These are phyloP conservation scores for Cyanocitta stelleri DNA, from an alignment of 2,113 vertebrate species.

Conservation along the genomic window DNA sequence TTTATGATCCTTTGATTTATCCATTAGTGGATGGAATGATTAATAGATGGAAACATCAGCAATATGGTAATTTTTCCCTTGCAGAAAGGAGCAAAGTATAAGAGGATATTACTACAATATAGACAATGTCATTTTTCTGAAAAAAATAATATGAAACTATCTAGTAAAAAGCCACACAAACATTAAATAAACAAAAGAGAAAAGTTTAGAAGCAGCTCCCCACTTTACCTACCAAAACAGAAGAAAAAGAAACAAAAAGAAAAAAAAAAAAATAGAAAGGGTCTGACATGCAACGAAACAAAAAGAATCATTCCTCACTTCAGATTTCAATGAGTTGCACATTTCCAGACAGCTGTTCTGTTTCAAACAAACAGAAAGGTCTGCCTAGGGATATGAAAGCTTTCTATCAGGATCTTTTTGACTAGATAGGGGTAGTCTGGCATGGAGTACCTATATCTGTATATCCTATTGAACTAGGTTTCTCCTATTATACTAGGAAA, in stretches of 20 bases:
- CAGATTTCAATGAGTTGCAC: neutral
- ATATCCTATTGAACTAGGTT: neutral
- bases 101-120: neutral
- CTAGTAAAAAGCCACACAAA: neutral
- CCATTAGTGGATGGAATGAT: neutral
- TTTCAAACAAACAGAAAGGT: conserved; percentile 19
- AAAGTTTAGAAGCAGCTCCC: neutral
- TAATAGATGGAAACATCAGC: neutral
- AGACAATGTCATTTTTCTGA: neutral
- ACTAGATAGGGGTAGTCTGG: neutral
- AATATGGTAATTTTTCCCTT: neutral
- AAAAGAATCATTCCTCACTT: neutral
- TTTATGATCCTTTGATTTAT: neutral
- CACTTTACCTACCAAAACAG: neutral
- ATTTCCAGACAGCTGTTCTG: conserved; percentile 4
- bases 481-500: neutral
- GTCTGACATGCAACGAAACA: neutral
- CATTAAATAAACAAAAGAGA: neutral
- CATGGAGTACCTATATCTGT: neutral
- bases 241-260: neutral
- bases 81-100: neutral
- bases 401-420: neutral
- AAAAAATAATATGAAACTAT: neutral
- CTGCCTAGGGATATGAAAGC: neutral
- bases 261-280: neutral